These are phyloP conservation scores for Pissodes strobi DNA, from an alignment of 1,140 invertebrate genomes.

Conservation along the genomic window DNA sequence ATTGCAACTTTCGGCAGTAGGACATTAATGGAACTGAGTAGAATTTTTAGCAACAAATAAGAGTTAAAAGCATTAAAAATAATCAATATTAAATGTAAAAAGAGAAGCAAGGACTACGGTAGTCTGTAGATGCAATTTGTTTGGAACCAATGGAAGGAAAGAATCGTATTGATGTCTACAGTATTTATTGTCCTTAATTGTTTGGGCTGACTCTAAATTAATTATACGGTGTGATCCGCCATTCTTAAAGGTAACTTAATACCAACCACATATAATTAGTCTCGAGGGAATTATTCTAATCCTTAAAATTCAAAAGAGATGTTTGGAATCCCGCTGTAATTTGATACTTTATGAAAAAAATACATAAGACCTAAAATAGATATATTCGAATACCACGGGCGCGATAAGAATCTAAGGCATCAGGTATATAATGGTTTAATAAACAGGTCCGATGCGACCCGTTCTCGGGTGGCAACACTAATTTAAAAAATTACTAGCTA, in stretches of 20 bases:
- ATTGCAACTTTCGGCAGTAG: no score
- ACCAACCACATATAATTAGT: conserved; percentile 6
- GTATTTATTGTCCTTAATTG: no score
- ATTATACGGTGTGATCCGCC: neutral
- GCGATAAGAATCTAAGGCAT: conserved; percentile 10
- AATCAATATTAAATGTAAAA: no score
- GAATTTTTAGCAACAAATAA: no score
- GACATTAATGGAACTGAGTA: no score
- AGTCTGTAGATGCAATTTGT: no score
- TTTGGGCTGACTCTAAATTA: no score
- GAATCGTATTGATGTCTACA: no score
- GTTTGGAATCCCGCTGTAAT: conserved; percentile 13
- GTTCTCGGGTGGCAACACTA: conserved; percentile 10
- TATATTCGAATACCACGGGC: conserved; percentile 13
- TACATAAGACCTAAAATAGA: conserved; percentile 4
- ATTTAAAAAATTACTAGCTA: conserved; percentile 13
- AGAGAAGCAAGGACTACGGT: no score
- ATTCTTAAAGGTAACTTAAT: conserved; percentile 10
- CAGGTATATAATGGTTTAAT: conserved; percentile 25
- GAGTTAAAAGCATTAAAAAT: no score
- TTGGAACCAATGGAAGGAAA: no score
- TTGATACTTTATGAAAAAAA: conserved; percentile 17
- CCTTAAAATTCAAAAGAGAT: conserved; percentile 12
- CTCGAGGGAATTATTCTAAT: conserved; percentile 2
- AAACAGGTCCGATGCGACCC: conserved; percentile 14